Evolutionary conservation across 2,888 invertebrate species (phyloP).

Genomic region (Amiota communis): DNA sequence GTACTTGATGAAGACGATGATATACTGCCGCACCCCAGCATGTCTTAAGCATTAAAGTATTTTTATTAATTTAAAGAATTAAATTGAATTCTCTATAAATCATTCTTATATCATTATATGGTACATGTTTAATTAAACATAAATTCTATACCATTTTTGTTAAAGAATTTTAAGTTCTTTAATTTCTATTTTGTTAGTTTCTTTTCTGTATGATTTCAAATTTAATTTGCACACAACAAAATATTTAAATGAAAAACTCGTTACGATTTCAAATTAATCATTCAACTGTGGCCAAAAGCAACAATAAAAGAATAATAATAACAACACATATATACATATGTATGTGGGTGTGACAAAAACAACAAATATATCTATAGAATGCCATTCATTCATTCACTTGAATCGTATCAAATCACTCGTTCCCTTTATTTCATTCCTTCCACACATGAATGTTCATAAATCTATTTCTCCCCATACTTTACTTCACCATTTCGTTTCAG

Average conservation of each 20-base stretch:
- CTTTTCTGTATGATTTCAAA: constrained; percentile 45
- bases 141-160: constrained; percentile 38
- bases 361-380: constrained; percentile 3
- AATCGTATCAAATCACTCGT: too few relatives aligned
- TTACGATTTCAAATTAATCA: constrained; percentile 13
- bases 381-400: background rate
- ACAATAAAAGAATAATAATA: constrained; percentile 7
- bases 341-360: constrained; percentile 48
- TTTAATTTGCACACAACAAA: constrained; percentile 45
- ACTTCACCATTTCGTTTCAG: too few relatives aligned
- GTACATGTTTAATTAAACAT: background rate
- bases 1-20: too few relatives aligned
- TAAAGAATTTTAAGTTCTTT: constrained; percentile 49
- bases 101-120: background rate
- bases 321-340: constrained; percentile 26
- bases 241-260: constrained; percentile 32
- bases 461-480: too few relatives aligned
- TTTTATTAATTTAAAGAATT: too few relatives aligned
- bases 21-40: constrained; percentile 46
- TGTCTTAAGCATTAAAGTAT: constrained; percentile 47
- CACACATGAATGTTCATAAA: too few relatives aligned
- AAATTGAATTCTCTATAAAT: too few relatives aligned
- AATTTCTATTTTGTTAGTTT: constrained; percentile 50
- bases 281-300: constrained; percentile 11
- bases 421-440: too few relatives aligned